These are phyloP conservation scores for Acanthacorydalis orientalis DNA, from an alignment of 2,888 invertebrate species.

Conservation along the genomic window DNA sequence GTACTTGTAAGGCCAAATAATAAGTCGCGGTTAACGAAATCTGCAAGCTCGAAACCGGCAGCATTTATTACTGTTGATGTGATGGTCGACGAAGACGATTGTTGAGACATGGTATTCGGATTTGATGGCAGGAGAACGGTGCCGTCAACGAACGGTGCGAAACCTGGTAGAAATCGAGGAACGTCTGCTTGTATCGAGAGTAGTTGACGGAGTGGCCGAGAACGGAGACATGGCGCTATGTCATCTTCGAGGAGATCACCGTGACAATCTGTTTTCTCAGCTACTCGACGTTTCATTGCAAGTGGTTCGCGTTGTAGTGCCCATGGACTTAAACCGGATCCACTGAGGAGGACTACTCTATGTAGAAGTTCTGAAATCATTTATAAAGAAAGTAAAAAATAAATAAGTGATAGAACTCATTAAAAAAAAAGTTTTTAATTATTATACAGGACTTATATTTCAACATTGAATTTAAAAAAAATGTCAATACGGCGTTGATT, in stretches of 20 bases:
- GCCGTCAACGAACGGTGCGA: slow-evolving; percentile 90
- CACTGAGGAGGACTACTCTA: slow-evolving; percentile 75
- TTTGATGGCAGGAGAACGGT: slow-evolving; percentile 57
- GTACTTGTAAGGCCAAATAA: slow-evolving; percentile 69
- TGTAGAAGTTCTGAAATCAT: slow-evolving; percentile 65
- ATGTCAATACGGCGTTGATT: no score
- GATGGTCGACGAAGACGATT: slow-evolving; percentile 11
- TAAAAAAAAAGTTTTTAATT: no score
- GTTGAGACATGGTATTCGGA: slow-evolving; percentile 16
- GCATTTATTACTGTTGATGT: slow-evolving; percentile 44
- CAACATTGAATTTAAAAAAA: no score
- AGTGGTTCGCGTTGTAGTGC: slow-evolving; percentile 75
- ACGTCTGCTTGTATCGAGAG: slow-evolving; percentile 59
- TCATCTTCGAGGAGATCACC: slow-evolving; percentile 69
- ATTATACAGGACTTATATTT: no score
- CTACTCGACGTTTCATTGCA: slow-evolving; percentile 61
- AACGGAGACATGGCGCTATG: slow-evolving; percentile 67
- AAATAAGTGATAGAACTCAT: no score
- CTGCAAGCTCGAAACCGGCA: slow-evolving; percentile 64
- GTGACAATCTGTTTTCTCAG: slow-evolving; percentile 69
- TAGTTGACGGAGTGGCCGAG: slow-evolving; percentile 57
- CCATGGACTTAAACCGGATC: slow-evolving; percentile 84
- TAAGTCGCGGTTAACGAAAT: slow-evolving; percentile 66
- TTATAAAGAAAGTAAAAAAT: slow-evolving; percentile 10
- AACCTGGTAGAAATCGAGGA: slow-evolving; percentile 71